Conservation (phyloP, 2,888 invertebrate genomes). For the Agelastica alni region DNA sequence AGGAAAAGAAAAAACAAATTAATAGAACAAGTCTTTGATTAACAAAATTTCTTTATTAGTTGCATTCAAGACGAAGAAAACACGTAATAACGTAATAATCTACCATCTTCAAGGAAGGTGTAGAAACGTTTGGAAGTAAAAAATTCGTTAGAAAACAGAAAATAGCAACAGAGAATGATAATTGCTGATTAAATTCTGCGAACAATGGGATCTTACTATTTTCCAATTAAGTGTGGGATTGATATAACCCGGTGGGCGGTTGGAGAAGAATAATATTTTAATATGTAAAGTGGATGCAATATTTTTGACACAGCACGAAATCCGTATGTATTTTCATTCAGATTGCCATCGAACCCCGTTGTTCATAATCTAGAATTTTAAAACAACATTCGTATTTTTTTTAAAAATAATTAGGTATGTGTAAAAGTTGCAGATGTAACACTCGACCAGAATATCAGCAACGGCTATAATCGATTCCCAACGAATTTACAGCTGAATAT, state of each 20-base stretch:
- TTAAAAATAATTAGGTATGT: slow-evolving; percentile 9
- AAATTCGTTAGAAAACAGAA: slow-evolving; percentile 5
- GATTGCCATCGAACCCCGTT: slow-evolving; percentile 10
- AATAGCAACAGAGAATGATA: slow-evolving; percentile 5
- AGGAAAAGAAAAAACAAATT: too few species aligned
- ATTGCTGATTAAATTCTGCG: slow-evolving; percentile 19
- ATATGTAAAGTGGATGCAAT: slow-evolving; percentile 28
- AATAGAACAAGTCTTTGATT: too few species aligned
- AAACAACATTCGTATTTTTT: slow-evolving; percentile 9
- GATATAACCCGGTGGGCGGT: slow-evolving; percentile 26
- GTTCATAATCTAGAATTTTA: slow-evolving; percentile 7
- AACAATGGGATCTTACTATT: slow-evolving; percentile 27
- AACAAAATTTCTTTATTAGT: too few species aligned
- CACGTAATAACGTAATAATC: not conserved
- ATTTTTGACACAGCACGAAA: slow-evolving; percentile 22
- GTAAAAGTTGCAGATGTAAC: slow-evolving; percentile 4
- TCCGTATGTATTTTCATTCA: slow-evolving; percentile 8
- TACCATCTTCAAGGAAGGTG: not conserved
- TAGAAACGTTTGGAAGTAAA: not conserved
- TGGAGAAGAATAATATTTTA: slow-evolving; percentile 23
- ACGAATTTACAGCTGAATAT: too few species aligned
- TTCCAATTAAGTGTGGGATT: slow-evolving; percentile 32
- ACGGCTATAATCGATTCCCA: too few species aligned
- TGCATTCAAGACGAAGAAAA: too few species aligned
- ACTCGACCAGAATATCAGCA: not conserved